Evolutionary conservation across 2,113 vertebrate species (phyloP), one percentile per base, ranked within the genome.

Genomic region (Myxocyprinus asiaticus): DNA sequence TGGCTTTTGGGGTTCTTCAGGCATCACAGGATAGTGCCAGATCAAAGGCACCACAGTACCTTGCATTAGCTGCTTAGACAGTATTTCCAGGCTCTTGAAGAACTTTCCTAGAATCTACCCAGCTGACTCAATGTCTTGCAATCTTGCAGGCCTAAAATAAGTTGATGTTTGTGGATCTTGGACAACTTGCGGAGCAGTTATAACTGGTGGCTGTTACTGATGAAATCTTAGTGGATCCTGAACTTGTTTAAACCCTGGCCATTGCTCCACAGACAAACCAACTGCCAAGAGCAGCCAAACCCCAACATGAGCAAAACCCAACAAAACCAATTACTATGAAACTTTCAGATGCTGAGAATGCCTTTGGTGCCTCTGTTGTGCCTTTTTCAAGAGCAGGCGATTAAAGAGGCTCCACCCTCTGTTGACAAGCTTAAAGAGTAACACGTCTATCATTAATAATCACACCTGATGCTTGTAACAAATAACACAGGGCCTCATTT

Each of bases 21-120:
- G 62, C 0, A 59, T 22, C 11, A 11, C 3, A 5, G 82, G 78
- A 72, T 62, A 78, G 11, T 33, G 76, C 71, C 81, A 79, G 15
- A 43, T 67, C 74, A n/a, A 76, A 47, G 81, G 82, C 68, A 79
- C 72, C 33, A 85, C 59, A 1, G 82, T 83, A 17, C 79, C 82
- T 53, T 42, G 70, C 4, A 75, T 3, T 7, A 64, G 4, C 62
- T 75, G 67, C 44, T 58, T 63, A 5, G n/a, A 62, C 5, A 59
- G n/a, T 51, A 14, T 6, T 63, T 42, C 9, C 10, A n/a, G 65
- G 1, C 3, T 63, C 56, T 56, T 63, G 76, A 47, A 7, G 44
- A 11, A 43, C 4, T 11, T 4, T 33, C 48, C 17, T 33, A 14
- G 0, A 17, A 17, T 58, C 22, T 43, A 15, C 15, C 4, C 6